These are phyloP conservation scores for Tapera naevia DNA, from an alignment of 2,797 vertebrate genomes.

Conservation along the genomic window DNA sequence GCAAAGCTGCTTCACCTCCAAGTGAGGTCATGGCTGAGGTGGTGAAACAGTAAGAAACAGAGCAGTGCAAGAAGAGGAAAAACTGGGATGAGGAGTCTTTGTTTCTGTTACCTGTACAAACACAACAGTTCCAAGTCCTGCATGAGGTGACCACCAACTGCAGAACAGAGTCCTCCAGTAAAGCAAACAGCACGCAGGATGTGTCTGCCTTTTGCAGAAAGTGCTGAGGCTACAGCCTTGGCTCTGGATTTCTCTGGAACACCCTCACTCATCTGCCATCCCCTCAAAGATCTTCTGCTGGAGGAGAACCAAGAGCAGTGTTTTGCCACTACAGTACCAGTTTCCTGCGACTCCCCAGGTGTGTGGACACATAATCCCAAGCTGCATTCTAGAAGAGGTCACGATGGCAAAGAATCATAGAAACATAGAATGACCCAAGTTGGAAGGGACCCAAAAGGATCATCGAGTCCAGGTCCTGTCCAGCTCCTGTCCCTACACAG, in stretches of 20 bases:
- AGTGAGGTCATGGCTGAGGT: not conserved
- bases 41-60: not conserved
- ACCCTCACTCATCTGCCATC: not conserved
- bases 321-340: not conserved
- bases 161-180: not conserved
- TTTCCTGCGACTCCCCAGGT: not conserved
- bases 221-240: not conserved
- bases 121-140: not conserved
- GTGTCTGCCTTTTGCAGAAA: not conserved
- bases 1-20: not conserved
- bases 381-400: not conserved
- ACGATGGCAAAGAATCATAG: not conserved
- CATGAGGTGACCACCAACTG: accelerated
- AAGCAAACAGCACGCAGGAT: not conserved
- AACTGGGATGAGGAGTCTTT: not conserved
- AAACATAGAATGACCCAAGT: too few species aligned
- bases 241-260: not conserved
- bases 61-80: not conserved
- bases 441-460: too few species aligned
- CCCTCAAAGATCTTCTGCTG: not conserved
- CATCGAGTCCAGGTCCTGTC: too few species aligned
- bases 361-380: not conserved
- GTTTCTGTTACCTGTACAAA: not conserved
- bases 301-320: not conserved
- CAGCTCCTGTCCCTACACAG: too few species aligned